Evolutionary conservation across 2,113 vertebrate genomes (phyloP).

Genomic region (Colius striatus): DNA sequence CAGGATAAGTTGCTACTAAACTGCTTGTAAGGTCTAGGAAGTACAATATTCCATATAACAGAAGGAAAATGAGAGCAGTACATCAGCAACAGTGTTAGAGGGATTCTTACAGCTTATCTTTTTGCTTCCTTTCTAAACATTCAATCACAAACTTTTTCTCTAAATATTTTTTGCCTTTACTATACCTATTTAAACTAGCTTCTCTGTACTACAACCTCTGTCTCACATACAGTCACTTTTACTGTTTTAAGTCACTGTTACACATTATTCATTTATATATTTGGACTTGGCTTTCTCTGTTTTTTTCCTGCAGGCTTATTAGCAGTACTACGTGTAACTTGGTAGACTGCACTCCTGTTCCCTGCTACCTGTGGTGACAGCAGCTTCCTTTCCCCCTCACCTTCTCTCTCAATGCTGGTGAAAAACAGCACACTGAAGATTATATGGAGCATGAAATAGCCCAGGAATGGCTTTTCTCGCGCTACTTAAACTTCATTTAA

Average conservation of each 20-base stretch:
- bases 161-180: not conserved
- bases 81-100: not conserved
- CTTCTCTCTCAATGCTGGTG: constrained; percentile 4
- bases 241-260: not conserved
- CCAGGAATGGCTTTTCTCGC: constrained; percentile 52
- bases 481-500: constrained; percentile 71
- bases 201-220: not conserved
- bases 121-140: not conserved
- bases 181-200: not conserved
- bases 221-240: not conserved
- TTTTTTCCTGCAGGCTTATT: not conserved
- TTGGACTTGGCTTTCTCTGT: not conserved
- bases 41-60: not conserved
- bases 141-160: not conserved
- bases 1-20: not conserved
- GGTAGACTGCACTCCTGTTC: not conserved
- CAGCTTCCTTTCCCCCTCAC: constrained; percentile 13
- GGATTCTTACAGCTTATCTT: not conserved
- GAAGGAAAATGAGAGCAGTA: not conserved
- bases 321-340: not conserved
- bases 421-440: constrained; percentile 53
- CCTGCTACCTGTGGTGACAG: not conserved
- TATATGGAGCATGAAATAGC: constrained; percentile 73
- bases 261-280: not conserved
- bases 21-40: not conserved